These are phyloP conservation scores for Drosophila gunungcola DNA, from an alignment of 1,140 invertebrate genomes.

Conservation along the genomic window DNA sequence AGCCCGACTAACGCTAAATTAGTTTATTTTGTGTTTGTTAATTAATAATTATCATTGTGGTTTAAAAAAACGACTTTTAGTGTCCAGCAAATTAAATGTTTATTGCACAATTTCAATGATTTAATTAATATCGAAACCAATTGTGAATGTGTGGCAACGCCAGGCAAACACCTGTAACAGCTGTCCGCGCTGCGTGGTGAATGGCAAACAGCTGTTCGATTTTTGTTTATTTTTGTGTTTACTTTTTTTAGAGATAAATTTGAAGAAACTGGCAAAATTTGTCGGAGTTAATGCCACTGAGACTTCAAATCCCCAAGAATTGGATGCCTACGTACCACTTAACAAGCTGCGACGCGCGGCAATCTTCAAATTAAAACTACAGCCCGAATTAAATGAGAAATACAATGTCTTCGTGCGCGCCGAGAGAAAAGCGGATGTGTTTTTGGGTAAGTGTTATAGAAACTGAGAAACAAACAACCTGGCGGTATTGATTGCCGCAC, in stretches of 20 bases:
- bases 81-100: neutral
- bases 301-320: conserved; percentile 37
- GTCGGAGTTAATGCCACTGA: conserved; percentile 45
- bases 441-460: conserved; percentile 67
- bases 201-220: conserved; percentile 22
- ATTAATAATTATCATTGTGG: conserved; percentile 10
- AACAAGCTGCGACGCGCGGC: conserved; percentile 76
- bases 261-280: conserved; percentile 78
- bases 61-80: neutral
- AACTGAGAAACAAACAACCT: conserved; percentile 21
- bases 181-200: conserved; percentile 10
- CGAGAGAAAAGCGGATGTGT: conserved; percentile 79
- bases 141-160: conserved; percentile 31
- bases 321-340: conserved; percentile 78
- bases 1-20: neutral
- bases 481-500: conserved; percentile 23
- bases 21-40: conserved; percentile 2
- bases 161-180: conserved; percentile 40
- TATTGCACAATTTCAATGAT: conserved; percentile 11
- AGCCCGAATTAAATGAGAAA: conserved; percentile 45
- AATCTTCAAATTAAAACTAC: conserved; percentile 66
- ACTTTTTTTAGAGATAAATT: conserved; percentile 70
- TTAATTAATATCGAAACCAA: conserved; percentile 4
- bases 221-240: conserved; percentile 18
- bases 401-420: conserved; percentile 80